Percentiles rank a stretch among this genome's conserved stretches.
Conservation (phyloP, 2,797 vertebrate genomes). For the Manis crassicaudata region DNA sequence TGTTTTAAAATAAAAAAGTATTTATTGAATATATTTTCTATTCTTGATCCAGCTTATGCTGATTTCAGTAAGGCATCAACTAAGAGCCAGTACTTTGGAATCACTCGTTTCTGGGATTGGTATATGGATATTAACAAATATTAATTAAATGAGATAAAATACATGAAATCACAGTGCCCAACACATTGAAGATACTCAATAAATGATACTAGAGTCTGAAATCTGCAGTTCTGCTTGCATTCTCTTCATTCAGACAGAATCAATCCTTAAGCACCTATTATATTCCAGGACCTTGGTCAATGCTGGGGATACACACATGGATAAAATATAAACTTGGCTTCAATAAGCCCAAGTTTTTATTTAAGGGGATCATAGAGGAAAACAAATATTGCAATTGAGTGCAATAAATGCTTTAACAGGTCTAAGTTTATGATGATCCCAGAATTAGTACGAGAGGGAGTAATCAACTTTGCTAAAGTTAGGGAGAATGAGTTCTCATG, state of each 20-base stretch:
- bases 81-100: not conserved
- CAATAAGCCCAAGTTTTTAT: not conserved
- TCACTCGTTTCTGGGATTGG: not conserved
- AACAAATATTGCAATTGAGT: not conserved
- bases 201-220: not conserved
- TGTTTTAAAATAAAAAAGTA: not conserved
- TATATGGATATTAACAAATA: not conserved
- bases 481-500: not conserved
- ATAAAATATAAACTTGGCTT: not conserved
- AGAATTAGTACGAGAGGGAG: not conserved
- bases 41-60: not conserved
- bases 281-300: not conserved
- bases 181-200: not conserved
- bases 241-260: not conserved
- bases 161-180: not conserved
- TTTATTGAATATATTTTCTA: not conserved
- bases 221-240: not conserved
- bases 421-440: not conserved
- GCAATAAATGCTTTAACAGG: not conserved
- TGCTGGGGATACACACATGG: not conserved
- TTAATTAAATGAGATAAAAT: not conserved
- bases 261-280: not conserved
- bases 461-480: not conserved
- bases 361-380: not conserved
- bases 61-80: slow-evolving; percentile 10